phyloP scores from a whole-genome alignment of 2,797 vertebrate genomes.

The Typhlichthys eigenmanni region DNA sequence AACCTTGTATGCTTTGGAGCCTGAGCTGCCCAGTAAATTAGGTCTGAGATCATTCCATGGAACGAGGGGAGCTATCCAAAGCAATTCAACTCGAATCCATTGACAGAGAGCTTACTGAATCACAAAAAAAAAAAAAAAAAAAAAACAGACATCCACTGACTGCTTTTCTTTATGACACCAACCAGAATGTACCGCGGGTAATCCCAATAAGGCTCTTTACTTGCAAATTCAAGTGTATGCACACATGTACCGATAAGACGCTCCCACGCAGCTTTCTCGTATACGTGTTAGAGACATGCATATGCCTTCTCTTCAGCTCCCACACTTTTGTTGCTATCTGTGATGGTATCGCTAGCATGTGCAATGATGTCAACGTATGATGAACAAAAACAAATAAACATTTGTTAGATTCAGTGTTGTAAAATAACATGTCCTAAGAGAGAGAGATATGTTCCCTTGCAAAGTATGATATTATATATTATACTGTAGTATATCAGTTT shows the following conservation, averaged over 20 bases:
- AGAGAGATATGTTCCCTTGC: no score
- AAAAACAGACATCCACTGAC: conserved; percentile 59
- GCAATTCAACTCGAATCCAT: conserved; percentile 77
- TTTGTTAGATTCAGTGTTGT: background rate
- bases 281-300: conserved; percentile 60
- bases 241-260: conserved; percentile 76
- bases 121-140: conserved; percentile 60
- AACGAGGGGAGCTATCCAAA: conserved; percentile 75
- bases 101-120: conserved; percentile 79
- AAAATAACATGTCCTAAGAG: background rate
- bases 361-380: conserved; percentile 49
- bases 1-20: conserved; percentile 82
- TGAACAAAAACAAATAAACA: conserved; percentile 10
- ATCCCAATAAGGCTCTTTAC: conserved; percentile 79
- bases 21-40: conserved; percentile 85
- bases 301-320: conserved; percentile 53
- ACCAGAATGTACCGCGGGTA: conserved; percentile 79
- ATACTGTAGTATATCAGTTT: background rate
- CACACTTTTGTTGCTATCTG: conserved; percentile 39
- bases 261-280: conserved; percentile 79
- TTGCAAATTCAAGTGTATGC: conserved; percentile 76
- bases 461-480: conserved; percentile 4
- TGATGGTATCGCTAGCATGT: background rate
- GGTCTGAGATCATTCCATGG: conserved; percentile 82
- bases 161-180: conserved; percentile 75